Evolutionary conservation across 1,140 invertebrate species (phyloP).

Genomic region (Solen grandis): DNA sequence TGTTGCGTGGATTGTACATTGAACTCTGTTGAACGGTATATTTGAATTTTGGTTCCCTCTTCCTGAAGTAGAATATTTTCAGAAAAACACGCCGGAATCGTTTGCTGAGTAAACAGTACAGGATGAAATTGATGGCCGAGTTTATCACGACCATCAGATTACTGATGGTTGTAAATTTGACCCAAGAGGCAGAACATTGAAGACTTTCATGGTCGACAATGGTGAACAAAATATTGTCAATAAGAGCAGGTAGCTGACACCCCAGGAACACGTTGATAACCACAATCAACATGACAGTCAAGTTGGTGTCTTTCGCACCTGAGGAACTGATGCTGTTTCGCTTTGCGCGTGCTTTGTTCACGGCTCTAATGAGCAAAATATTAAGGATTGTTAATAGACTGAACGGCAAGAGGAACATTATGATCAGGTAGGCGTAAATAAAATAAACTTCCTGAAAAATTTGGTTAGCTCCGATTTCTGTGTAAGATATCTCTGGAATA

Average conservation of each 20-base stretch:
- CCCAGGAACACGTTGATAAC: constrained; percentile 89
- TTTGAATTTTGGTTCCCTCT: constrained; percentile 57
- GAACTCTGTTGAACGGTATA: constrained; percentile 47
- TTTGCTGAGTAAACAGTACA: constrained; percentile 95
- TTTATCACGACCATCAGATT: constrained; percentile 88
- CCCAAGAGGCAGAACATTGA: constrained; percentile 82
- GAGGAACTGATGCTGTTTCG: constrained; percentile 73
- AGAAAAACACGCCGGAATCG: constrained; percentile 96
- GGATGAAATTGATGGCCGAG: constrained; percentile 86
- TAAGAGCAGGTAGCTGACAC: constrained; percentile 85
- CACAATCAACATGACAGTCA: constrained; percentile 88
- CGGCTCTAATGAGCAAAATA: constrained; percentile 86
- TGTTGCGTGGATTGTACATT: constrained; percentile 19
- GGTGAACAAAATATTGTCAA: constrained; percentile 76
- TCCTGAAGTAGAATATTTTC: constrained; percentile 88
- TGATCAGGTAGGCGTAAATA: constrained; percentile 85
- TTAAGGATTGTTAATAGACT: constrained; percentile 87
- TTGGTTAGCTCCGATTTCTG: constrained; percentile 47
- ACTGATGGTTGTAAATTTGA: constrained; percentile 85
- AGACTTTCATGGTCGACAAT: constrained; percentile 82
- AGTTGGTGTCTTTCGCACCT: constrained; percentile 85
- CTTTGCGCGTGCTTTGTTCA: constrained; percentile 84
- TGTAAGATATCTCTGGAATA: constrained; percentile 50
- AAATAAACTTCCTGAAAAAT: constrained; percentile 83
- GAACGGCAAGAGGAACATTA: constrained; percentile 86